These are phyloP conservation scores for Drosophila pachea DNA, from an alignment of 1,140 invertebrate species.

Conservation along the genomic window DNA sequence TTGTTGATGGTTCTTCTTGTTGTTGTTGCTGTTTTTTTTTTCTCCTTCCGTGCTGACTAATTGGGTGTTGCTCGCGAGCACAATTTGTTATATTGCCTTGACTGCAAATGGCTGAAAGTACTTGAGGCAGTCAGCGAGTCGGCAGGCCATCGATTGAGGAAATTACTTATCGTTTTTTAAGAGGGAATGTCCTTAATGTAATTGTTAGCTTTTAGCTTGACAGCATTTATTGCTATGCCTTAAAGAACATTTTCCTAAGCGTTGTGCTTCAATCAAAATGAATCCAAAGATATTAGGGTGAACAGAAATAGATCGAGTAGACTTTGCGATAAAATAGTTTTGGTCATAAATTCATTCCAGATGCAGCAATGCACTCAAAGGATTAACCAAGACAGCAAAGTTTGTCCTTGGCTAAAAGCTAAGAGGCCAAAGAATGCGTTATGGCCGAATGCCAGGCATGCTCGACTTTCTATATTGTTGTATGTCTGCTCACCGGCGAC, in stretches of 20 bases:
- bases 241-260: not conserved
- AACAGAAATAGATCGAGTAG: no score
- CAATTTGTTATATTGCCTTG: conserved; percentile 20
- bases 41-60: not conserved
- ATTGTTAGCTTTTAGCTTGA: not conserved
- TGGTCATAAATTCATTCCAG: not conserved
- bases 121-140: conserved; percentile 4
- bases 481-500: not conserved
- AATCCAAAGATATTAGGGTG: not conserved
- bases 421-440: not conserved
- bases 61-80: conserved; percentile 25
- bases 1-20: not conserved
- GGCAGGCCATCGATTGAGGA: not conserved
- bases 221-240: not conserved
- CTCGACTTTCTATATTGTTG: not conserved
- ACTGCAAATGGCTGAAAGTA: conserved; percentile 7
- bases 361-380: not conserved
- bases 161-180: conserved; percentile 4
- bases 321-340: not conserved
- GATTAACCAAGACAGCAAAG: not conserved
- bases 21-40: no score
- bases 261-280: not conserved
- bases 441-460: not conserved
- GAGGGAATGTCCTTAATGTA: not conserved
- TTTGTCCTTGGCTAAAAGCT: not conserved